Evolutionary conservation across 2,797 vertebrate genomes (phyloP).

Genomic region (Argya squamiceps): DNA sequence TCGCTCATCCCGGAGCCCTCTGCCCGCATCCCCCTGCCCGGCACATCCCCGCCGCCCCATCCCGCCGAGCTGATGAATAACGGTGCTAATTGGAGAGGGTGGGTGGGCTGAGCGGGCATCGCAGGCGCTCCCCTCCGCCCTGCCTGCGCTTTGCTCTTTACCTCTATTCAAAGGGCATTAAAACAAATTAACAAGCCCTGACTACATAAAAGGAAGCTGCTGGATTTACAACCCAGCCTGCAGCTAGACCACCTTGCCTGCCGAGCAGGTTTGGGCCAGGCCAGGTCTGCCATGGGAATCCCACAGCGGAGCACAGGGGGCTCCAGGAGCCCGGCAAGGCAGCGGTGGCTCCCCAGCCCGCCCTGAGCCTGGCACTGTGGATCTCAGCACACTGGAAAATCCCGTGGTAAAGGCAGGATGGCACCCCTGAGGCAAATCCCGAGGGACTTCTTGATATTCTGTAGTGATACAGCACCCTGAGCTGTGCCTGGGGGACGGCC

Average conservation of each 20-base stretch:
- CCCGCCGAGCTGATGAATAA: constrained; percentile 1
- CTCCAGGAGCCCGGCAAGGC: background rate
- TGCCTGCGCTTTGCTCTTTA: constrained; percentile 20
- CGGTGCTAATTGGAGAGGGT: constrained; percentile 37
- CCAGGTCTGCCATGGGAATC: constrained; percentile 28
- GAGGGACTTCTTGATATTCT: background rate
- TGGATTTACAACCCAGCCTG: constrained; percentile 56
- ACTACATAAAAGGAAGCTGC: constrained; percentile 61
- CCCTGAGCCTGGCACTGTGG: fast-evolving
- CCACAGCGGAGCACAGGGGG: background rate
- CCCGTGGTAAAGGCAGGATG: background rate
- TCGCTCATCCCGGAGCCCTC: background rate
- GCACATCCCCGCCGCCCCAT: background rate
- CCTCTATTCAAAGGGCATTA: constrained; percentile 57
- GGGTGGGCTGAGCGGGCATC: constrained; percentile 32
- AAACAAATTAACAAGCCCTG: constrained; percentile 58
- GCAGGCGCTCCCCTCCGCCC: constrained; percentile 6
- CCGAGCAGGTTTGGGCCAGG: constrained; percentile 49
- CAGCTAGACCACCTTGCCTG: constrained; percentile 61
- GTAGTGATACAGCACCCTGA: background rate
- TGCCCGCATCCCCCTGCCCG: background rate
- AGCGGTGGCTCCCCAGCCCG: fast-evolving
- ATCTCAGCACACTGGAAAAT: background rate
- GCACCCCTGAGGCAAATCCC: background rate
- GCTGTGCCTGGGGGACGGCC: background rate